Evolutionary conservation across 2,797 vertebrate species (phyloP).

Genomic region (Salmo trutta): DNA sequence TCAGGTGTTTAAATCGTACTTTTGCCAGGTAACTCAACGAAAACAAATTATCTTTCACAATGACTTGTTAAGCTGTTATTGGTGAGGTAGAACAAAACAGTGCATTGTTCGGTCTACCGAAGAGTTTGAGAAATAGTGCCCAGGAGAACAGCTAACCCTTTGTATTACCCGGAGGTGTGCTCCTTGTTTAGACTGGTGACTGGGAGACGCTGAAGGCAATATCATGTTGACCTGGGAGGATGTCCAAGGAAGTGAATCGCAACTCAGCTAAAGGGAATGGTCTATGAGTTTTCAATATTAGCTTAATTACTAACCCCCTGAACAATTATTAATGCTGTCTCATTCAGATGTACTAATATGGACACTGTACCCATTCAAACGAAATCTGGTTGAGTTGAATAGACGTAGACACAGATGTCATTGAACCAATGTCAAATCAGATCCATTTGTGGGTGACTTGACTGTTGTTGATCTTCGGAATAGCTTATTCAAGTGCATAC

Average conservation of each 20-base stretch:
- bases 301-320: neutral
- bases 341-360: neutral
- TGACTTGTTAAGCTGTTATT: neutral
- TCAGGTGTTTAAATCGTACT: no score
- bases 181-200: neutral
- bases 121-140: neutral
- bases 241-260: neutral
- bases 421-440: no score
- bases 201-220: neutral
- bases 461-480: no score
- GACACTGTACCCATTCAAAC: neutral
- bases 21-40: no score
- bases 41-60: no score
- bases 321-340: neutral
- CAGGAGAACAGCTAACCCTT: neutral
- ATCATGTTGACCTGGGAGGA: neutral
- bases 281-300: neutral
- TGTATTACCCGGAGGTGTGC: neutral
- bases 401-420: no score
- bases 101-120: neutral
- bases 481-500: no score
- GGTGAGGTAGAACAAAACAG: neutral
- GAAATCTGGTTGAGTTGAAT: no score
- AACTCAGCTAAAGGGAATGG: neutral
- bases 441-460: no score